Evolutionary conservation across 1,140 invertebrate species (phyloP).

Genomic region (Micrasema minimum): DNA sequence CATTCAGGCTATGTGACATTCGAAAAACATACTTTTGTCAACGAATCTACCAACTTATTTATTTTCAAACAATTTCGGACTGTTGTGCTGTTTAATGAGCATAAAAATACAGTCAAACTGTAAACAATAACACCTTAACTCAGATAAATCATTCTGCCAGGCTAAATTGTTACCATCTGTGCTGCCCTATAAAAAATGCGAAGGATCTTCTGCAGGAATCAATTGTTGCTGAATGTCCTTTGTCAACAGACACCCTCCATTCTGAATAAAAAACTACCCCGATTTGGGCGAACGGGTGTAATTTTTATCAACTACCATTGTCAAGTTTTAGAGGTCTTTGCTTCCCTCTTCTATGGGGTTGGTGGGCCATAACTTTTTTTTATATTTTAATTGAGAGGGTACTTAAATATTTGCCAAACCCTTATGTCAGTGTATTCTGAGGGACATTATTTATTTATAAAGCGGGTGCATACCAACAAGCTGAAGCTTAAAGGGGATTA

Average conservation of each 20-base stretch:
- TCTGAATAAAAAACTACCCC: conserved; percentile 47
- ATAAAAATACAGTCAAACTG: conserved; percentile 1
- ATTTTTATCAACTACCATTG: conserved; percentile 55
- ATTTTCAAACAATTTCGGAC: no score
- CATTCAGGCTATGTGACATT: no score
- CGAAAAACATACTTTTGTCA: no score
- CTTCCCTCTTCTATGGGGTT: conserved; percentile 4
- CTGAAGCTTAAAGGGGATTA: conserved; percentile 41
- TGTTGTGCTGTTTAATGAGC: no score
- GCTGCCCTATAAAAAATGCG: conserved; percentile 41
- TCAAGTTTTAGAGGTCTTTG: conserved; percentile 41
- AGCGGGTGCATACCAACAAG: conserved; percentile 53
- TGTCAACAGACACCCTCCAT: conserved; percentile 48
- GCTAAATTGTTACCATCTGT: conserved; percentile 48
- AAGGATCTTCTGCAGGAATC: conserved; percentile 46
- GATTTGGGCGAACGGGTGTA: conserved; percentile 49
- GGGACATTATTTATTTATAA: conserved; percentile 55
- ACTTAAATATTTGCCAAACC: conserved; percentile 54
- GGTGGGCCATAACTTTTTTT: conserved; percentile 52
- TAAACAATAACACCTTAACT: conserved; percentile 26
- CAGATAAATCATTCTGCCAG: conserved; percentile 3
- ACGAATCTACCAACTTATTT: no score
- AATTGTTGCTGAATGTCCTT: conserved; percentile 52
- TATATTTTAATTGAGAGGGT: conserved; percentile 55
- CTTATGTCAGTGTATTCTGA: conserved; percentile 54